Evolutionary conservation across 1,140 invertebrate genomes (phyloP), one percentile per base, ranked within the genome.

Genomic region (Leptonema lineaticorne): DNA sequence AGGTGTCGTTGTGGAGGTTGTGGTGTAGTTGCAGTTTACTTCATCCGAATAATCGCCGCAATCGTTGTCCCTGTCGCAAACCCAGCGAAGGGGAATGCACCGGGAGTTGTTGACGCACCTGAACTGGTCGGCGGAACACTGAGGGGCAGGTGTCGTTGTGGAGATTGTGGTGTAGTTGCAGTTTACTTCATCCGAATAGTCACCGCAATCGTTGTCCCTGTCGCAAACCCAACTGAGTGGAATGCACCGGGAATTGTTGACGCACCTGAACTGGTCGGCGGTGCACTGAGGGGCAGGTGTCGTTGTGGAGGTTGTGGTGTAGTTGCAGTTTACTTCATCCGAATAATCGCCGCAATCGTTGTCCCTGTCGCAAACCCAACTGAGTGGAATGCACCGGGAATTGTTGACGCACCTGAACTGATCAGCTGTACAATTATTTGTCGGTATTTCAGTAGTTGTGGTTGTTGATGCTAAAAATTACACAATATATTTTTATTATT

Each of bases 161-260:
- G 30, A 6, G 11, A 11, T 84, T 4, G 50, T 18, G 9, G 24
- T 18, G 56, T 77, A 76, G 9, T 1, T 26, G n/a, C 50, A 53
- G 50, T 53, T 26, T 1, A 8, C 50, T 53, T 53, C 50, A 53
- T 53, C 50, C 7, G 50, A 53, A 11, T 4, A 26, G 22, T 53
- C 50, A 7, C 5, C 4, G n/a, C 50, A 53, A 22, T 53, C 50
- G 4, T 14, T 26, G 1, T 26, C 50, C n/a, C 50, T 26, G 9
- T 53, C 50, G 22, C 50, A 53, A 11, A 11, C 14, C 50, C 50
- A 53, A 1, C 24, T 24, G 0, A 7, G 14, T 1, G 50, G 50
- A 2, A 53, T 53, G 22, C 50, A 53, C 7, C 88, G 77, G 1
- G 18, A 7, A 22, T 26, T 53, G 50, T 53, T 24, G 2, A 11